Percentiles rank a stretch among this genome's conserved stretches.
Conservation (phyloP, 1,140 invertebrate species). For the Drosophila arizonae region DNA sequence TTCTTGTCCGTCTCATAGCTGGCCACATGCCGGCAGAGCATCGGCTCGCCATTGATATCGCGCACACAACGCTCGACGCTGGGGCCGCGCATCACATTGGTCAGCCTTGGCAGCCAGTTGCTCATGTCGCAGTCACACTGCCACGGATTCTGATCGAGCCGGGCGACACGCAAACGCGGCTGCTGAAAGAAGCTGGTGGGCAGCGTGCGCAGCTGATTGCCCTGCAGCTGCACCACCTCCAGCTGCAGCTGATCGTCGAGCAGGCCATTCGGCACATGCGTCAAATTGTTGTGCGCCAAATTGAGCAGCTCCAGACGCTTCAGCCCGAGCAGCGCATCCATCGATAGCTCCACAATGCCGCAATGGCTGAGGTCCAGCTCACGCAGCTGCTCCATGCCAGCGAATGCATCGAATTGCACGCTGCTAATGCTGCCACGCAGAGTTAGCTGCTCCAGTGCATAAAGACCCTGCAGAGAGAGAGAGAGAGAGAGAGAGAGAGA, state of each 20-base stretch:
- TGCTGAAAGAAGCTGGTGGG: constrained; percentile 85
- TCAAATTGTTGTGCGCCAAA: constrained; percentile 86
- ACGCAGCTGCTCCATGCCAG: constrained; percentile 85
- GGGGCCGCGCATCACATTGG: constrained; percentile 81
- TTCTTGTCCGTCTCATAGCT: constrained; percentile 84
- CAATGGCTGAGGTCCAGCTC: constrained; percentile 86
- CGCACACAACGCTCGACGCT: constrained; percentile 79
- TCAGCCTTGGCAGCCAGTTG: constrained; percentile 85
- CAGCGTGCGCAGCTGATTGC: constrained; percentile 85
- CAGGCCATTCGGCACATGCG: constrained; percentile 85
- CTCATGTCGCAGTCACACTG: constrained; percentile 87
- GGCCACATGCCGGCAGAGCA: constrained; percentile 65
- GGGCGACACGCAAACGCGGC: constrained; percentile 84
- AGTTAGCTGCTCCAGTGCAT: constrained; percentile 57
- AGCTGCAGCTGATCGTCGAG: constrained; percentile 86
- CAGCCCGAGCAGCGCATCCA: constrained; percentile 88
- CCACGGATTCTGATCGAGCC: constrained; percentile 86
- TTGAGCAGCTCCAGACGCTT: constrained; percentile 85
- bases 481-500: neutral
- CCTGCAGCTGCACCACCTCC: constrained; percentile 85
- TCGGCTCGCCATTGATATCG: constrained; percentile 60
- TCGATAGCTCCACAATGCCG: constrained; percentile 86
- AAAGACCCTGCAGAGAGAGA: constrained; percentile 68
- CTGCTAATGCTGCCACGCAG: constrained; percentile 84
- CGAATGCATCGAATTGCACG: constrained; percentile 88